Conservation (phyloP, 2,797 vertebrate species). For the Phrynocephalus forsythii region DNA sequence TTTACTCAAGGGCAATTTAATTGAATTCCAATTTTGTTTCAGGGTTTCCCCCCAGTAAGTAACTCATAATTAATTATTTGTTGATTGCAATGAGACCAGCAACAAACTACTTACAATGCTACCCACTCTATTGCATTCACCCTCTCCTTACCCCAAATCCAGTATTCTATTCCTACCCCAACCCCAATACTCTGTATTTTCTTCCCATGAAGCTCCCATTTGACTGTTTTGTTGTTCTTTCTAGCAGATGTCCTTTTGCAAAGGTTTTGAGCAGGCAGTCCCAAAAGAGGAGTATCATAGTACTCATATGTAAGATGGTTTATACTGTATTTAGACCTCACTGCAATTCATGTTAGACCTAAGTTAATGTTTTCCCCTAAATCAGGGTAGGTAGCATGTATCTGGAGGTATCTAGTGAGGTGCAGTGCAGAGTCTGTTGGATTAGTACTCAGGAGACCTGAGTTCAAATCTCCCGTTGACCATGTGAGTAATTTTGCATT, state of each 20-base stretch:
- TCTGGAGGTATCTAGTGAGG: no score
- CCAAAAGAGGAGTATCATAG: no score
- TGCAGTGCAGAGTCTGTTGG: no score
- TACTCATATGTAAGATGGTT: no score
- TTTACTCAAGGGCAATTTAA: constrained; percentile 17
- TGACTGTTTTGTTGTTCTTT: neutral
- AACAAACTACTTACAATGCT: neutral
- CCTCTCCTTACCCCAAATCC: neutral
- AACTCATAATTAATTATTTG: neutral
- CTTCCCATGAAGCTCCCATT: neutral
- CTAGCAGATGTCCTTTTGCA: neutral
- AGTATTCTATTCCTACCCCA: neutral
- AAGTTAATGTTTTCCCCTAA: no score
- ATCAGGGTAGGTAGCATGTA: no score
- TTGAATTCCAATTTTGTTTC: constrained; percentile 11
- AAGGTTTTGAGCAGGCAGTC: no score
- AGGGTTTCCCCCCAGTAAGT: neutral
- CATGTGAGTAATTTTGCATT: no score
- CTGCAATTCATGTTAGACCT: no score
- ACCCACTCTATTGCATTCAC: neutral
- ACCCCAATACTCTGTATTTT: neutral
- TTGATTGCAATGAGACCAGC: neutral
- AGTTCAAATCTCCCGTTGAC: no score
- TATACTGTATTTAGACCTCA: no score
- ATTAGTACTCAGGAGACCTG: no score